These are phyloP conservation scores for Stichopus chloronotus DNA, from an alignment of 35 echinoderm and acorn worm genomes.

Conservation along the genomic window DNA sequence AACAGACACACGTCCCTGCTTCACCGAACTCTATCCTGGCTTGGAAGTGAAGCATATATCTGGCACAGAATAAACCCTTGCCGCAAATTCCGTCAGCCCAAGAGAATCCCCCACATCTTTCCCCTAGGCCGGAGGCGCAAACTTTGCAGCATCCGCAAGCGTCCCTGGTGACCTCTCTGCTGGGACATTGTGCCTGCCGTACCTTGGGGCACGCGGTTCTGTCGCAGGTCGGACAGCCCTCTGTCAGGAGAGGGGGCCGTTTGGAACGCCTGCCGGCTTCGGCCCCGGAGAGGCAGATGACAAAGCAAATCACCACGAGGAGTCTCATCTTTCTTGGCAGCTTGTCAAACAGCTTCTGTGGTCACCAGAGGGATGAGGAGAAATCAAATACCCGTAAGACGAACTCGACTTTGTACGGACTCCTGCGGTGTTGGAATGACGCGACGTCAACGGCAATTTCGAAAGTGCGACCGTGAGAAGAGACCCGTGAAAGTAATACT, in stretches of 20 bases:
- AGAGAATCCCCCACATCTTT: conserved; percentile 40
- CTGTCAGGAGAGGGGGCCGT: conserved; percentile 1
- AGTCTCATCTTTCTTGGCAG: conserved; percentile 21
- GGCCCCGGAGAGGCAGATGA: background rate
- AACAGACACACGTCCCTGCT: conserved; percentile 44
- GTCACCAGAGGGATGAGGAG: background rate
- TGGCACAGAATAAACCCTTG: conserved; percentile 43
- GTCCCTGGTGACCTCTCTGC: conserved; percentile 39
- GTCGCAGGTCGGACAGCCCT: conserved; percentile 30
- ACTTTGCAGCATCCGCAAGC: conserved; percentile 50
- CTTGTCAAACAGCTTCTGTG: conserved; percentile 27
- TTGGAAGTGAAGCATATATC: conserved; percentile 36
- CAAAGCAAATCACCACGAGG: background rate
- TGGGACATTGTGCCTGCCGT: background rate
- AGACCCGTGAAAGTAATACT: background rate
- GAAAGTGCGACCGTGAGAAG: conserved; percentile 45
- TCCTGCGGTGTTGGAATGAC: conserved; percentile 36
- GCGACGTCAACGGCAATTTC: conserved; percentile 10
- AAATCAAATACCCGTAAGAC: conserved; percentile 40
- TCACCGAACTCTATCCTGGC: conserved; percentile 48
- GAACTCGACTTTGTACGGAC: conserved; percentile 18
- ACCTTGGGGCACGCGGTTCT: conserved; percentile 29
- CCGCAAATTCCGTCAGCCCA: conserved; percentile 55
- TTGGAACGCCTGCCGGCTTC: conserved; percentile 25
- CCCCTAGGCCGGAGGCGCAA: conserved; percentile 44